Percentiles rank a stretch among this genome's conserved stretches.
phyloP scores from a whole-genome alignment of 35 echinoderm and acorn worm species.

The Amphiura filiformis region DNA sequence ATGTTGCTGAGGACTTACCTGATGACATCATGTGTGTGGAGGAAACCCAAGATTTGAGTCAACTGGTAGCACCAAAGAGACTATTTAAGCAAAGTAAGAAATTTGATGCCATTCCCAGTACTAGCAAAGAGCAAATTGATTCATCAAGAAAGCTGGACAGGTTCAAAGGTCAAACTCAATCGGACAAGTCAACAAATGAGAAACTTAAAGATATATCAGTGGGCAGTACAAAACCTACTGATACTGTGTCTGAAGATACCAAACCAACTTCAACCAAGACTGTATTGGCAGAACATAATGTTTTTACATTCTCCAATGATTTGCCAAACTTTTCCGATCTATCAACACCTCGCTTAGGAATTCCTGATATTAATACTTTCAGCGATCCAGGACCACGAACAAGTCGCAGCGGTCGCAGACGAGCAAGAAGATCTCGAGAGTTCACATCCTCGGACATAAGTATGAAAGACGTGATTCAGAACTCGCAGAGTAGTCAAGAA shows the following conservation, averaged over 20 bases:
- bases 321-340: too few species aligned
- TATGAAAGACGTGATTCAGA: conserved; percentile 47
- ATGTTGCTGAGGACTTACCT: background rate
- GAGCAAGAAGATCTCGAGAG: background rate
- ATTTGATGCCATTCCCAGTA: too few species aligned
- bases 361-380: background rate
- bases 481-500: conserved; percentile 38
- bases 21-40: background rate
- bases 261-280: too few species aligned
- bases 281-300: too few species aligned
- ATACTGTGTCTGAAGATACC: too few species aligned
- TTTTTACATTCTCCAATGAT: too few species aligned
- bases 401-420: background rate
- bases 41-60: background rate
- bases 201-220: background rate
- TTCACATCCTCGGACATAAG: conserved; percentile 49
- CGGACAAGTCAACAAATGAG: too few species aligned
- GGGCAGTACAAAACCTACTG: background rate
- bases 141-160: too few species aligned
- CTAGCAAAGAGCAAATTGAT: too few species aligned
- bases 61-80: background rate
- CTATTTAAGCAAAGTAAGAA: background rate
- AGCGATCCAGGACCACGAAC: background rate
- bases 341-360: too few species aligned
- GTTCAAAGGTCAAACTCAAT: too few species aligned